Percentiles rank a stretch among this genome's conserved stretches.
Evolutionary conservation across 2,113 vertebrate genomes (phyloP).

Genomic region (Burhinus oedicnemus): DNA sequence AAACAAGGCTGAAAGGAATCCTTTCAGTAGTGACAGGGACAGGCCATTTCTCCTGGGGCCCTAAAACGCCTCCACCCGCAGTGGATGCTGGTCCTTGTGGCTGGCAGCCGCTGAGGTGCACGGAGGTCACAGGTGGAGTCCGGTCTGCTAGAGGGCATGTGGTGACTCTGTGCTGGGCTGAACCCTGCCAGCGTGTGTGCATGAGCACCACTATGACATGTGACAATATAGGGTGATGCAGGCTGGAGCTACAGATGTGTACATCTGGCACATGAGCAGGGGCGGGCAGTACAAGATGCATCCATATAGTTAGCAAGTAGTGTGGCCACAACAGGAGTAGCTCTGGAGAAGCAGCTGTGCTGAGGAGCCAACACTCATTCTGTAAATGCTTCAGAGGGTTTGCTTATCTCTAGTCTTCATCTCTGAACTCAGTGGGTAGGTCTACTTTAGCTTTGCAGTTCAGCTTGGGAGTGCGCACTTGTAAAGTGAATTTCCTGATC

Average conservation of each 20-base stretch:
- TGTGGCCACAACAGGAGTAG: not conserved
- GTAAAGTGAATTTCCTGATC: not conserved
- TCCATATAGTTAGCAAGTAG: not conserved
- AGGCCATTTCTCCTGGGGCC: not conserved
- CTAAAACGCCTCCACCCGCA: fast-evolving
- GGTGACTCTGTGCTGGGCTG: fast-evolving
- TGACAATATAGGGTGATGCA: not conserved
- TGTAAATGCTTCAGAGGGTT: not conserved
- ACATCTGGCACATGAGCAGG: not conserved
- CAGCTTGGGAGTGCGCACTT: not conserved
- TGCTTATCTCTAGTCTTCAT: not conserved
- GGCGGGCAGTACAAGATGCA: not conserved
- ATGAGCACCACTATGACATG: fast-evolving
- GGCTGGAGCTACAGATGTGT: not conserved
- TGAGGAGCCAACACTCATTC: not conserved
- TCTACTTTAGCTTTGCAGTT: not conserved
- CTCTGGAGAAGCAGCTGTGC: not conserved
- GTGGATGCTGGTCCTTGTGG: not conserved
- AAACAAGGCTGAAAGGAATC: not conserved
- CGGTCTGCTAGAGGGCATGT: not conserved
- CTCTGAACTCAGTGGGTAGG: not conserved
- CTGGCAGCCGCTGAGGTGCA: not conserved
- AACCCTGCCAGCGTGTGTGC: fast-evolving
- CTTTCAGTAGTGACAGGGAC: not conserved
- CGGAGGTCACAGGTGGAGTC: no score